Evolutionary conservation across 2,113 vertebrate species (phyloP).

Genomic region (Speoplatyrhinus poulsoni): DNA sequence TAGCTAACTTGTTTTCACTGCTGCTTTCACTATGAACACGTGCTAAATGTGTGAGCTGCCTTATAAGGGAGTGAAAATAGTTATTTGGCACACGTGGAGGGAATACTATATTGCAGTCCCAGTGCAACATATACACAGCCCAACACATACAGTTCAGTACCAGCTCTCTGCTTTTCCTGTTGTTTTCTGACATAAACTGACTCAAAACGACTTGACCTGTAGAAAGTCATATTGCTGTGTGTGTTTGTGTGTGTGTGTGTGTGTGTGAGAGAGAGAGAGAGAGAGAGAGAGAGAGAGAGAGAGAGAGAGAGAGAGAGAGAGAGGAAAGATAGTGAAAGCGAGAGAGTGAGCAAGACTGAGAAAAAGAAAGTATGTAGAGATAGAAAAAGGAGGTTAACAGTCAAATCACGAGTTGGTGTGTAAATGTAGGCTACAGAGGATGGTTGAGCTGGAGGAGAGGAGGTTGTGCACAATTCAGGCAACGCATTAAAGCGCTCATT

Average conservation of each 20-base stretch:
- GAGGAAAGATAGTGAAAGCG: background rate
- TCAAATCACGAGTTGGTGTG: background rate
- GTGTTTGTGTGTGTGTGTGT: conserved; percentile 3
- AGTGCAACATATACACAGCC: background rate
- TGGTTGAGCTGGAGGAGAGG: conserved; percentile 1
- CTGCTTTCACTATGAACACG: conserved; percentile 33
- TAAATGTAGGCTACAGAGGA: conserved; percentile 5
- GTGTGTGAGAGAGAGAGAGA: background rate
- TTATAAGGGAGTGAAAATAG: background rate
- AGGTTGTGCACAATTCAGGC: background rate
- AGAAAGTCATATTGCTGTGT: background rate
- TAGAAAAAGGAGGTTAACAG: background rate
- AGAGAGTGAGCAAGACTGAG: conserved; percentile 13
- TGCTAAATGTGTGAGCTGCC: background rate
- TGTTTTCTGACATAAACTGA: conserved; percentile 4
- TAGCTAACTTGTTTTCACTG: background rate
- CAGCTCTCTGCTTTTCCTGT: conserved; percentile 18
- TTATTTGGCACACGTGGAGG: background rate
- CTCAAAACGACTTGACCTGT: background rate
- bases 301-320: background rate
- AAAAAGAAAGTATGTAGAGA: background rate
- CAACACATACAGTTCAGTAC: background rate
- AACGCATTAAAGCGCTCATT: background rate
- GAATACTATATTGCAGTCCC: background rate
- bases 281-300: background rate